phyloP scores from a whole-genome alignment of 2,888 invertebrate species.

The Oeneis ivallda region DNA sequence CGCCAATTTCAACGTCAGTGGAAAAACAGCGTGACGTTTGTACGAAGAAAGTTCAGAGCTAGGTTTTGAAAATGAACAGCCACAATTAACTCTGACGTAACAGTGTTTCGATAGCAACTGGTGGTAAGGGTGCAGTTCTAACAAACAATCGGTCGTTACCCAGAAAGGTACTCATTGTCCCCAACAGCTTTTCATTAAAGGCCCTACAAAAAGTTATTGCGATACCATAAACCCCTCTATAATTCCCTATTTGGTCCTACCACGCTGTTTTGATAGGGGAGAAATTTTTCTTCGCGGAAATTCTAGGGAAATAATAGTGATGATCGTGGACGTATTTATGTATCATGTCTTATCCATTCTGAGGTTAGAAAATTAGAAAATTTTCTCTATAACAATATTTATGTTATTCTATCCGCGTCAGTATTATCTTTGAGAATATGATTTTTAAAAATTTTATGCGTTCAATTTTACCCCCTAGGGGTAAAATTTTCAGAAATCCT shows the following conservation, averaged over 20 bases:
- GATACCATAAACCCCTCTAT: conserved; percentile 30
- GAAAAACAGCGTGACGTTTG: too few species aligned
- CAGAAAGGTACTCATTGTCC: conserved; percentile 28
- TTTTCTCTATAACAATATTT: not conserved
- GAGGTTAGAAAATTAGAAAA: too few species aligned
- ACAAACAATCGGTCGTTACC: conserved; percentile 15
- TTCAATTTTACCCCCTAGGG: too few species aligned
- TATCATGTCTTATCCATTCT: not conserved
- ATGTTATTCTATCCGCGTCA: too few species aligned
- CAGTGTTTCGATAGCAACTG: not conserved
- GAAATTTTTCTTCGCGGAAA: conserved; percentile 22
- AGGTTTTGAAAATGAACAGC: too few species aligned
- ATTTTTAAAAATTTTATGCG: too few species aligned
- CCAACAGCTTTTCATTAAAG: conserved; percentile 34
- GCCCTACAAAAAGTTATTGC: conserved; percentile 34
- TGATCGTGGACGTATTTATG: not conserved
- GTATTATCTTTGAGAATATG: too few species aligned
- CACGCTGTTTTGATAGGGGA: conserved; percentile 16
- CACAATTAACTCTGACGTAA: not conserved
- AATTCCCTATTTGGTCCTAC: conserved; percentile 29
- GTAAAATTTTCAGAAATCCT: too few species aligned
- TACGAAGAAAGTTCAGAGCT: too few species aligned
- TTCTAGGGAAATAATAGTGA: not conserved
- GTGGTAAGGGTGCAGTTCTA: not conserved
- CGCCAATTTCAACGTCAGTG: too few species aligned